Conservation (phyloP, 1,140 invertebrate genomes). For the Cryptotermes secundus region DNA sequence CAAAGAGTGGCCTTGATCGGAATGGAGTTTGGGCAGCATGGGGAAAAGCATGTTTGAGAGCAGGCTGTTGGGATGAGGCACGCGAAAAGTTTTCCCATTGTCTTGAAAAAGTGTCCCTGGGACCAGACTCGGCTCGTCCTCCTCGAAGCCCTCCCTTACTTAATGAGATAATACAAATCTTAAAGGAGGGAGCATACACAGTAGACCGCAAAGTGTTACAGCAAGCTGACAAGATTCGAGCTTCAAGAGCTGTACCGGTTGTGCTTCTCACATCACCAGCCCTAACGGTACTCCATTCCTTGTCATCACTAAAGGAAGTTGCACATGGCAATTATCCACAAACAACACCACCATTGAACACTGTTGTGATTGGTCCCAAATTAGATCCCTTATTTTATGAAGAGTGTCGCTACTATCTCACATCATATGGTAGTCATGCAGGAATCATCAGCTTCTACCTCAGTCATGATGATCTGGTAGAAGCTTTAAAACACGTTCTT, state of each 20-base stretch:
- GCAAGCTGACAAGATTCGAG: background rate
- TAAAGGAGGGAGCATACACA: constrained; percentile 58
- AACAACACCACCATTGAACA: constrained; percentile 27
- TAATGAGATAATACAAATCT: constrained; percentile 65
- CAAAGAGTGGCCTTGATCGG: constrained; percentile 78
- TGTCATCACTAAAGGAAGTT: constrained; percentile 56
- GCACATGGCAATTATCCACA: constrained; percentile 48
- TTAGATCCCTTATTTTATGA: constrained; percentile 62
- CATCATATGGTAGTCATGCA: constrained; percentile 65
- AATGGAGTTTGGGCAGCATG: constrained; percentile 80
- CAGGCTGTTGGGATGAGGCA: constrained; percentile 72
- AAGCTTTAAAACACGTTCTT: constrained; percentile 62
- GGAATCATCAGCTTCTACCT: constrained; percentile 70
- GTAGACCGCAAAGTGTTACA: constrained; percentile 45
- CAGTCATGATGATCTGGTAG: constrained; percentile 58
- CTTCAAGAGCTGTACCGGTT: background rate
- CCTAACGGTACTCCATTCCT: constrained; percentile 52
- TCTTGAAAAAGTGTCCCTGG: constrained; percentile 46
- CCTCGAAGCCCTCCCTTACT: constrained; percentile 60
- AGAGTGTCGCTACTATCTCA: constrained; percentile 71
- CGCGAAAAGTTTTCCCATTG: constrained; percentile 64
- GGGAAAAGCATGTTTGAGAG: constrained; percentile 79
- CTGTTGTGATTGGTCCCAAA: constrained; percentile 40
- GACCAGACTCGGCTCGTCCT: constrained; percentile 46
- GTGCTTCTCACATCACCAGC: constrained; percentile 51